Evolutionary conservation across 92 coral and sea anemone species (phyloP).

Genomic region (Ricordea florida): DNA sequence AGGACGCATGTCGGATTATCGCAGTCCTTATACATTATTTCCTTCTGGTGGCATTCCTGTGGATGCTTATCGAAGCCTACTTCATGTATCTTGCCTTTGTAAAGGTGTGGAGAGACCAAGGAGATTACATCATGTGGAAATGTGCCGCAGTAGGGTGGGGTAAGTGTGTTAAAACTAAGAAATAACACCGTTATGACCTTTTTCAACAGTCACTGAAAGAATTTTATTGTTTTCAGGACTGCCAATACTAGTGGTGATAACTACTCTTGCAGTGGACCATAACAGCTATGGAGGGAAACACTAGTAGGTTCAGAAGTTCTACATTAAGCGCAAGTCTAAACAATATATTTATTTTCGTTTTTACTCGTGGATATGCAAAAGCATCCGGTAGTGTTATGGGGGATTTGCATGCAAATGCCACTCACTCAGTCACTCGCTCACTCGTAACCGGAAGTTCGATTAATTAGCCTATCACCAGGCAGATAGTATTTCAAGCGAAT

Average conservation of each 20-base stretch:
- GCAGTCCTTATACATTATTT: constrained; percentile 92
- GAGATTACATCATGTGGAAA: constrained; percentile 89
- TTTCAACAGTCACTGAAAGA: neutral
- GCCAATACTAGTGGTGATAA: constrained; percentile 80
- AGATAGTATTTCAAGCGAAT: too few species aligned
- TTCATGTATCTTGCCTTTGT: constrained; percentile 98
- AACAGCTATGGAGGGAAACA: constrained; percentile 93
- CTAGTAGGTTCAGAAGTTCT: constrained; percentile 74
- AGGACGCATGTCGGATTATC: constrained; percentile 80
- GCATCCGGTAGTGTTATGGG: too few species aligned
- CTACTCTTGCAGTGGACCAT: constrained; percentile 80
- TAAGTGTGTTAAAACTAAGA: constrained; percentile 54
- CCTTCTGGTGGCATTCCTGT: constrained; percentile 86
- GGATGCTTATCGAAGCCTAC: constrained; percentile 96
- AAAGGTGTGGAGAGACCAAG: constrained; percentile 92
- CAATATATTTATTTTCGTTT: neutral
- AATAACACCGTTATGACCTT: neutral
- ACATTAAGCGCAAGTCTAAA: neutral
- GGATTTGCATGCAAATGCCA: too few species aligned
- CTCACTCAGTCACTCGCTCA: too few species aligned
- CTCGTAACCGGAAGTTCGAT: too few species aligned
- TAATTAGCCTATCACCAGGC: too few species aligned
- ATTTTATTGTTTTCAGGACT: constrained; percentile 53
- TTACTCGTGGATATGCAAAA: too few species aligned
- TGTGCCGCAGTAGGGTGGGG: constrained; percentile 94